Base-by-base conservation (phyloP, 53 echinoderm and acorn worm genomes). In the Crossaster papposus region DNA sequence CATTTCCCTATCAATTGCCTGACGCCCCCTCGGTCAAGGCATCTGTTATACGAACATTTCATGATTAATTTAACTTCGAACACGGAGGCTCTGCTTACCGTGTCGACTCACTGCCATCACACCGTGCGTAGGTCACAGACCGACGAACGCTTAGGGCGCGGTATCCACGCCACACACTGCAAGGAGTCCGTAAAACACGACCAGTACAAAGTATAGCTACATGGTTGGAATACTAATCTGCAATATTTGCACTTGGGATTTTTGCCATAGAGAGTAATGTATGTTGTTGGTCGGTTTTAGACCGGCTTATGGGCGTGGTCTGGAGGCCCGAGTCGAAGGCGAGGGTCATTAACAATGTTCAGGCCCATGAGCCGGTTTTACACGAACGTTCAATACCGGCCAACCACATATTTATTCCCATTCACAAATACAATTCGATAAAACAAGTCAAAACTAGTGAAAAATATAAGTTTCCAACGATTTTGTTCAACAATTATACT, bases 51-150 rank as follows among this genome's bases (percentile, higher is more conserved):
- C 65, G 23, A 65, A 82, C 82, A 82, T 82, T 82, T 32, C 35
- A 20, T n/a, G n/a, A 82, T 82, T 82, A 68, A 82, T 82, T 68
- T 64, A 82, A 65, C 68, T 82, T 82, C 70, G 64, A 82, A 68
- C 26, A 38, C 65, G 58, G 81, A 17, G 13, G n/a, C 33, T 33
- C 64, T 22, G 17, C 63, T 64, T 36, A 17, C 13, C 64, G 20
- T 58, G 22, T 28, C 30, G 22, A 10, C 64, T 18, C 2, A 30
- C 28, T 8, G 17, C 28, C 23, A 4, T 52, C 64, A 32, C 64
- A 23, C 18, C 4, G 33, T 13, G 33, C 65, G 26, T 11, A 24
- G 34, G 68, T 82, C 82, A 82, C 82, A 44, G 82, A 64, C 36
- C 65, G 54, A 33, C 58, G 58, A 62, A 24, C 58, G 81, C 62